phyloP scores from a whole-genome alignment of 2,113 vertebrate species.

The Nyctereutes procyonoides region DNA sequence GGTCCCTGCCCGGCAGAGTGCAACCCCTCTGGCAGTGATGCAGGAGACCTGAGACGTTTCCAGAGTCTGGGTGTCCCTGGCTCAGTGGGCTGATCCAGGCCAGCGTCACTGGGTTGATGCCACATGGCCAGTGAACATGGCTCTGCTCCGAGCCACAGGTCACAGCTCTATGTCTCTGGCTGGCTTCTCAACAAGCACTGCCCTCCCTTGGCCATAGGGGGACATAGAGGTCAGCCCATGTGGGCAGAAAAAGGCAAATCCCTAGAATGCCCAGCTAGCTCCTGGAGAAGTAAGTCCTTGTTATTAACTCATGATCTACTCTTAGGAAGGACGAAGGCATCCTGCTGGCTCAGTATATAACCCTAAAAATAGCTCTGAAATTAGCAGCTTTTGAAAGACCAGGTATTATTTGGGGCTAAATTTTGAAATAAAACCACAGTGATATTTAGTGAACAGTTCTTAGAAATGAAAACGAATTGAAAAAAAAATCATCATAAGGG shows the following conservation, averaged over 20 bases:
- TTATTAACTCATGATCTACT: background rate
- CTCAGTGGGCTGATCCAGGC: background rate
- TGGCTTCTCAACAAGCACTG: background rate
- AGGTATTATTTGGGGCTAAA: background rate
- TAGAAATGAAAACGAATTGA: background rate
- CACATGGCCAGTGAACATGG: background rate
- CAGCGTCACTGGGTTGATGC: background rate
- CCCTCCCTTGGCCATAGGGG: background rate
- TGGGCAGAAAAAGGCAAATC: background rate
- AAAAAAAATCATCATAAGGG: background rate
- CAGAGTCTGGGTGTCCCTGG: background rate
- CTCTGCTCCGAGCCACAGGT: background rate
- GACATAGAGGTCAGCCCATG: too few relatives aligned
- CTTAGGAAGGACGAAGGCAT: background rate
- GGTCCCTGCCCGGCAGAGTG: fast-evolving
- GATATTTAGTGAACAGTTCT: background rate
- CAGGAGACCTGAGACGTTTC: background rate
- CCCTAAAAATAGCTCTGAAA: background rate
- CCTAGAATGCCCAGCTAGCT: background rate
- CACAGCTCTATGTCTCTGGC: background rate
- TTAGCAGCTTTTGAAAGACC: background rate
- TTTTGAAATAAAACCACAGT: slow-evolving; percentile 11
- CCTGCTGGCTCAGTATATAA: background rate
- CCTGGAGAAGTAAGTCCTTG: background rate
- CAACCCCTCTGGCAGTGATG: too few relatives aligned